Conservation (phyloP, 2,888 invertebrate genomes). For the Ichneumoninae sp. region DNA sequence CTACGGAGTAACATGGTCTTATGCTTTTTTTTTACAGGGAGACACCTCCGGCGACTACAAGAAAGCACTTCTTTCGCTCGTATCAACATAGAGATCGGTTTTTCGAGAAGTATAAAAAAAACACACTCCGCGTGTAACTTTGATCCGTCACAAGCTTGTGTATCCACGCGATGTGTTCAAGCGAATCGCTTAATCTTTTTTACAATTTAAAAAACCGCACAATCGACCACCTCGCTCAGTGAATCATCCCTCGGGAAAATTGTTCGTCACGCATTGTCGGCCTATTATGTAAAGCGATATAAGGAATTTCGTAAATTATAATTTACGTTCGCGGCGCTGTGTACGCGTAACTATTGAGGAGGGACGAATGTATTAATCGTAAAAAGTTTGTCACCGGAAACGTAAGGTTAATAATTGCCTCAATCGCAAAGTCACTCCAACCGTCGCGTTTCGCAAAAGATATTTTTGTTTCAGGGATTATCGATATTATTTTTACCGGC, state of each 20-base stretch:
- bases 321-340: background rate
- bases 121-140: conserved; percentile 60
- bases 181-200: conserved; percentile 75
- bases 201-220: conserved; percentile 46
- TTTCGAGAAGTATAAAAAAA: background rate
- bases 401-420: background rate
- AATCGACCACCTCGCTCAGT: conserved; percentile 40
- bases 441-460: conserved; percentile 14
- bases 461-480: conserved; percentile 30
- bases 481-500: conserved; percentile 38
- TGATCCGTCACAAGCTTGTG: conserved; percentile 62
- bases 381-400: conserved; percentile 3
- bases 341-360: background rate
- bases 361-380: background rate
- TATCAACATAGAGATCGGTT: conserved; percentile 86
- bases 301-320: conserved; percentile 16
- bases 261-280: conserved; percentile 5
- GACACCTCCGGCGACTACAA: conserved; percentile 98
- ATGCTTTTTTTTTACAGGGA: conserved; percentile 87
- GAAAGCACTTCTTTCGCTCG: conserved; percentile 93
- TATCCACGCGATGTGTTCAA: conserved; percentile 75
- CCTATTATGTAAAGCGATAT: background rate
- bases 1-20: conserved; percentile 19
- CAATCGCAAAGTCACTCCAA: background rate
- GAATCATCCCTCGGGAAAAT: conserved; percentile 33